Evolutionary conservation across 2,113 vertebrate genomes (phyloP), one percentile per base, ranked within the genome.

Genomic region (Leucopsar rothschildi): DNA sequence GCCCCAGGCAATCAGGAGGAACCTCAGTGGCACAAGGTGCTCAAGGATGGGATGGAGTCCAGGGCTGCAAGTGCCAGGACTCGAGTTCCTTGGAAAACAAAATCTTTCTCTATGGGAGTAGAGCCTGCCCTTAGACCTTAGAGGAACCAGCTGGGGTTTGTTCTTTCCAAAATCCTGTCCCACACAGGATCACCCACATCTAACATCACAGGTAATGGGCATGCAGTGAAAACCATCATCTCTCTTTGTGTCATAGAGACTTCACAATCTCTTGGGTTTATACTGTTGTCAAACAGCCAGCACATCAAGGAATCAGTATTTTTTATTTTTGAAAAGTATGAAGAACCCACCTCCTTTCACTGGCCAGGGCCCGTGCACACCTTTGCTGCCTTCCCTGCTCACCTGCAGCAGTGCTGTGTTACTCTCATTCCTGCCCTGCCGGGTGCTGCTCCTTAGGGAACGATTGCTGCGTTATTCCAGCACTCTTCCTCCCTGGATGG

Each of bases 191-290:
- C 19, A 21, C n/a, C 61, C 28, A 1, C 2, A 0, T 66, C 61
- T 42, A 12, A 35, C 7, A 5, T 19, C 28, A 5, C 25, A 5
- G 2, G 25, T 24, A 14, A 45, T 0, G 23, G 59, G 18, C 61
- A 15, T 16, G 42, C 37, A 8, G 11, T 14, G 44, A 56, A 42
- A 84, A 29, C 23, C 55, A 19, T n/a, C 40, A 2, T 10, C 44
- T 72, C 52, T 77, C 56, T 65, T 12, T 39, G 60, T 3, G 0
- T 25, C 17, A 0, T 1, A 15, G 33, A 53, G 65, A 18, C 49
- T 25, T 12, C 56, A 52, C 19, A 55, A 50, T 15, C 78, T 31
- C 1, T 15, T 40, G 0, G 60, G 2, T 66, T 91, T 84, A 39
- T 23, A 7, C 28, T 69, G 52, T 24, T 65, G 6, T 9, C 66